A percentile compares a stretch with the other conserved stretches of the same genome.
Evolutionary conservation across 2,888 invertebrate species (phyloP).

Genomic region (Trissoscelio sp.): DNA sequence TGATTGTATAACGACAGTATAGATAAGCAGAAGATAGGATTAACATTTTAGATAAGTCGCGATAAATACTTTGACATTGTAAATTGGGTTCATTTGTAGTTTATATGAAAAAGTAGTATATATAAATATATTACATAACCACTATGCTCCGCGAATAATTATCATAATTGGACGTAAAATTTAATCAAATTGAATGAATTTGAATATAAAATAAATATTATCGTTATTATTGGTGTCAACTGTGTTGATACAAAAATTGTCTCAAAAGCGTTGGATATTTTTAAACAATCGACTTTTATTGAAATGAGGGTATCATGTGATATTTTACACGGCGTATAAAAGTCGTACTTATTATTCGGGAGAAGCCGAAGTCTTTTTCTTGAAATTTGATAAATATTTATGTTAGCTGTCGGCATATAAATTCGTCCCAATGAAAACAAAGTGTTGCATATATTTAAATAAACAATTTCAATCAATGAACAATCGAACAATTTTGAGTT

Average conservation of each 20-base stretch:
- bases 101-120: constrained; percentile 22
- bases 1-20: constrained; percentile 33
- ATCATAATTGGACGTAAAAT: constrained; percentile 32
- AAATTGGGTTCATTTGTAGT: constrained; percentile 37
- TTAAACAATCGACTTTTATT: constrained; percentile 4
- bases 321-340: constrained; percentile 21
- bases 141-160: background rate
- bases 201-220: background rate
- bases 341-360: constrained; percentile 21
- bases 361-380: constrained; percentile 2
- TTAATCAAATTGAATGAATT: constrained; percentile 16
- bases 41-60: constrained; percentile 33
- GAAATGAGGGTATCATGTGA: constrained; percentile 23
- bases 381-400: constrained; percentile 45
- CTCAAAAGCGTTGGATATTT: background rate
- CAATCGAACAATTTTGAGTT: constrained; percentile 28
- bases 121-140: constrained; percentile 48
- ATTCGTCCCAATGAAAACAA: constrained; percentile 31
- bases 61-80: constrained; percentile 55
- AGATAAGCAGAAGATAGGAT: constrained; percentile 23
- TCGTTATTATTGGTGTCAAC: background rate
- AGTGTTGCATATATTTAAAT: constrained; percentile 48
- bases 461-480: constrained; percentile 26
- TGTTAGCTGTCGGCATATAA: constrained; percentile 26
- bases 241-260: background rate